Evolutionary conservation across 1,140 invertebrate genomes (phyloP), one percentile per base, ranked within the genome.

Genomic region (Mesaphorura yosii): DNA sequence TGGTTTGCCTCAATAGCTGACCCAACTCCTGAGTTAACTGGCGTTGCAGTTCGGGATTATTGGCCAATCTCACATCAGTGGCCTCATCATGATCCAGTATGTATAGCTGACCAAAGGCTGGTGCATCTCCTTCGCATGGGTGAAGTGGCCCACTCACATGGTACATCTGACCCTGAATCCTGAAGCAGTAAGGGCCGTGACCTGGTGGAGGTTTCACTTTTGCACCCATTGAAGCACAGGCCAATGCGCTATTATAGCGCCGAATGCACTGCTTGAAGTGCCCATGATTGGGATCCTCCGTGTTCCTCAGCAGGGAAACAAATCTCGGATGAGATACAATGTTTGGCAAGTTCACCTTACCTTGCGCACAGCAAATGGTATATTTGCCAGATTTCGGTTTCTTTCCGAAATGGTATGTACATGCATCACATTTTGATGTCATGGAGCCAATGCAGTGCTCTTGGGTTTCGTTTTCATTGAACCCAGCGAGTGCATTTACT

Each of bases 161-260:
- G 58, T 67, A 69, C 0, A 68, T 55, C 55, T 66, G 63, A 14
- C 67, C 66, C 48, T 67, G 58, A 29, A 69, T 42, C 55, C 66
- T 64, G 42, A 65, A 68, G 19, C 61, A 61, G 25, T 62, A 62
- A 1, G 59, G 51, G 10, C 53, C 59, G 38, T 53, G 25, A 2
- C 40, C 44, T 27, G 45, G 29, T 12, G 26, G 34, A 15, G 41
- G 26, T 1, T 34, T 37, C 20, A 50, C 48, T 37, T 50, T 53
- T 29, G 57, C 58, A 40, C 63, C 64, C 39, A 66, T 60, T n/a
- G 64, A 68, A 26, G 57, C 60, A 55, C 66, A 62, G 42, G 63
- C 51, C 3, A 66, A 62, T n/a, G 46, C 46, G 37, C 38, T 60
- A 55, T 68, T 68, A 58, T 58, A 66, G 5, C 31, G 44, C 22